phyloP scores from a whole-genome alignment of 2,797 vertebrate genomes.

The Gymnoscopelus braueri region DNA sequence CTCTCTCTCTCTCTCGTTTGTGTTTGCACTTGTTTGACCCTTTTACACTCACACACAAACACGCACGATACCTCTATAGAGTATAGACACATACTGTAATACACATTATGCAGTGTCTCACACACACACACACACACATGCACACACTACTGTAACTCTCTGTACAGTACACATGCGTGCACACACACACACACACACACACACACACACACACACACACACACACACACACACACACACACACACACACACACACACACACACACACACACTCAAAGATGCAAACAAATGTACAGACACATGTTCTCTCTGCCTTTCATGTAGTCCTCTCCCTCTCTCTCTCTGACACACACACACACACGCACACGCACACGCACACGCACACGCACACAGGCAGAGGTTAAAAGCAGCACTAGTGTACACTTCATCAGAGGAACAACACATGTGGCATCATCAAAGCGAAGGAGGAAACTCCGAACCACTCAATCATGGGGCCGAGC shows the following conservation, averaged over 20 bases:
- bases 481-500: constrained; percentile 70
- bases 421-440: constrained; percentile 44
- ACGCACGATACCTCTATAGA: no score
- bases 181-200: constrained; percentile 20
- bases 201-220: neutral
- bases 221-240: neutral
- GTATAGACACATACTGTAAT: no score
- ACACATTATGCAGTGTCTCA: neutral
- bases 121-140: no score
- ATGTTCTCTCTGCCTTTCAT: neutral
- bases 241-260: neutral
- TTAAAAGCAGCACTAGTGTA: no score
- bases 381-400: neutral
- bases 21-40: no score
- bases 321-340: no score
- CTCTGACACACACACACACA: neutral
- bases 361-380: neutral
- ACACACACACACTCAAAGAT: no score
- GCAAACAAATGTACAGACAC: neutral
- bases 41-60: neutral
- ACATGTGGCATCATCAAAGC: constrained; percentile 67
- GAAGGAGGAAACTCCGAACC: constrained; percentile 47
- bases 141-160: no score
- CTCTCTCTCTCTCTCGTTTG: neutral
- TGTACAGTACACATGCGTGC: no score